phyloP scores from a whole-genome alignment of 2,888 invertebrate genomes.

The Cryptus viduatorius region DNA sequence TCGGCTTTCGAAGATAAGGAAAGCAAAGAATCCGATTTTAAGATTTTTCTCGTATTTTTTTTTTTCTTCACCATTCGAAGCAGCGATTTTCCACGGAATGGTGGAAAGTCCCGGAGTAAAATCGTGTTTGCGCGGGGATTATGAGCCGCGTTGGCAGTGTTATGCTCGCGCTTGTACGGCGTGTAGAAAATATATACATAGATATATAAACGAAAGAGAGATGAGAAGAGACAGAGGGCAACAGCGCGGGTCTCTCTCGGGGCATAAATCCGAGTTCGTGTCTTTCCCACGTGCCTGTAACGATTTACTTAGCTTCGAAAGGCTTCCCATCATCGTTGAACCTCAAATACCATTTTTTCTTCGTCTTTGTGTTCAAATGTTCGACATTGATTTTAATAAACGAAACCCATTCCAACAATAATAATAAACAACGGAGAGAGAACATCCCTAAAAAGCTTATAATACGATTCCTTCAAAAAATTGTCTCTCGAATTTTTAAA shows the following conservation, averaged over 20 bases:
- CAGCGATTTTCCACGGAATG: slow-evolving; percentile 66
- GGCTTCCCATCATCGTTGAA: not conserved
- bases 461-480: no score
- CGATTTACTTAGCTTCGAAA: slow-evolving; percentile 63
- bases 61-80: slow-evolving; percentile 18
- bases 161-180: slow-evolving; percentile 46
- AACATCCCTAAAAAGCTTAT: no score
- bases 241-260: slow-evolving; percentile 18
- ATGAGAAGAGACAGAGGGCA: slow-evolving; percentile 5
- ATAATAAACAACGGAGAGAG: no score
- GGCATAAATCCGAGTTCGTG: slow-evolving; percentile 63
- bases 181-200: slow-evolving; percentile 27
- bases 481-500: no score
- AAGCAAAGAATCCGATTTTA: slow-evolving; percentile 59
- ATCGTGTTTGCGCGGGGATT: slow-evolving; percentile 69
- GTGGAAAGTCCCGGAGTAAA: slow-evolving; percentile 67
- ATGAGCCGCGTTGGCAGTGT: slow-evolving; percentile 50
- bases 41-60: slow-evolving; percentile 26
- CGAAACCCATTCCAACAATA: no score
- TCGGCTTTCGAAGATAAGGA: slow-evolving; percentile 52
- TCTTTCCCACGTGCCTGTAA: slow-evolving; percentile 67
- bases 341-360: no score
- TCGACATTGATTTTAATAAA: no score
- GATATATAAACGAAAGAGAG: not conserved
- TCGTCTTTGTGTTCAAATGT: no score